Base-by-base conservation (phyloP, 2,113 vertebrate genomes). In the Mandrillus leucophaeus region DNA sequence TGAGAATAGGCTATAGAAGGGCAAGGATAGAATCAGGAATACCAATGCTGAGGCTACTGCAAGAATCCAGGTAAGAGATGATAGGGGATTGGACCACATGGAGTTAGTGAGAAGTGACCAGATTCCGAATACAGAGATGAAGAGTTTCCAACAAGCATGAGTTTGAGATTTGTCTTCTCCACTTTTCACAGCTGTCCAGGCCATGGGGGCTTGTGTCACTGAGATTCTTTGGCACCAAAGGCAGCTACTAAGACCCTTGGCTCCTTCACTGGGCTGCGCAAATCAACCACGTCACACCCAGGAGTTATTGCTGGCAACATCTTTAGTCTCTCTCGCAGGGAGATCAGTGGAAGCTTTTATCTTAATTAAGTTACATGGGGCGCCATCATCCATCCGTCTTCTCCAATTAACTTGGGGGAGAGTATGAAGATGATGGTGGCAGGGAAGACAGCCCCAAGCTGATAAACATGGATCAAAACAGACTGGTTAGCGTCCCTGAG, bases 301-400 rank as follows among this genome's bases (percentile, higher is more conserved):
- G 83, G 78, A 97, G 79, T 96, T 95, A 85, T 43, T 68, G 87
- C 96, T 92, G 84, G 92, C 68, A 94, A 73, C 87, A 70, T 84
- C 85, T 91, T 95, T 57, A 82, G 92, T 87, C 52, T 95, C 66
- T 86, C 40, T 4, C 13, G 48, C 84, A 82, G 79, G n/a, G 72
- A 95, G 78, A 95, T 91, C 95, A 93, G 87, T 2, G 17, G 92
- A 87, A 85, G 92, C 96, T 98, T 98, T 98, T 95, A 97, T 97
- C 96, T 97, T 98, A 98, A 98, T 98, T 94, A 98, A 96, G 96
- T 98, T 98, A 89, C 95, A 95, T 0, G 13, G 91, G 79, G 38
- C 0, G 0, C 97, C 78, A 59, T 95, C 96, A 93, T 96, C 90
- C 88, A 91, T 97, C 92, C 90, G 6, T 96, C 96, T 97, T 87